Conservation (phyloP, 2,113 vertebrate genomes). For the Sinocyclocheilus anophthalmus region DNA sequence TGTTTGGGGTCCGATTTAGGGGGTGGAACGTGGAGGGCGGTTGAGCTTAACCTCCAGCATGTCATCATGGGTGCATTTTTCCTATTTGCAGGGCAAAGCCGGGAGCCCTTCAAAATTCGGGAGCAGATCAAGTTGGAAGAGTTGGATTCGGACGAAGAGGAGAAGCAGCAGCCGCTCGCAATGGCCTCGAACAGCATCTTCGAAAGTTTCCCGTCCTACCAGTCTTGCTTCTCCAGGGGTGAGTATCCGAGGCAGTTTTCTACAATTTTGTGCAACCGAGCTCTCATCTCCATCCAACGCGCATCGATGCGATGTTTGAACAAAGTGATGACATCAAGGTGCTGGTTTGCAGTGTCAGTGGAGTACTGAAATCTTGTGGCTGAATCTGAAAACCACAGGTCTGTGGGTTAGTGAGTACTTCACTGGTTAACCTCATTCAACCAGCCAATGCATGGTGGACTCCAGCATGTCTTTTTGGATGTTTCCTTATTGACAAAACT, state of each 20-base stretch:
- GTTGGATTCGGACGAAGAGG: slow-evolving; percentile 34
- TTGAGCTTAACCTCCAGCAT: neutral
- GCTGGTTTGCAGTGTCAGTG: slow-evolving; percentile 46
- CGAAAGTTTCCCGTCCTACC: slow-evolving; percentile 86
- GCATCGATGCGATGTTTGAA: neutral
- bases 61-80: neutral
- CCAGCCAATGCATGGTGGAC: slow-evolving; percentile 36
- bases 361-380: slow-evolving; percentile 55
- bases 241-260: slow-evolving; percentile 65
- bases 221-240: slow-evolving; percentile 85
- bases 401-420: slow-evolving; percentile 53
- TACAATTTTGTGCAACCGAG: too few relatives aligned
- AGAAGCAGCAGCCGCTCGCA: slow-evolving; percentile 55
- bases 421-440: slow-evolving; percentile 55
- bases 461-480: neutral
- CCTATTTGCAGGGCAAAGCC: slow-evolving; percentile 39
- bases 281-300: neutral
- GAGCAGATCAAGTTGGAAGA: slow-evolving; percentile 46
- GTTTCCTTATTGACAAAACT: neutral
- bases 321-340: neutral
- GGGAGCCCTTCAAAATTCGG: slow-evolving; percentile 37
- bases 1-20: slow-evolving; percentile 18
- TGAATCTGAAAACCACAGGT: slow-evolving; percentile 58
- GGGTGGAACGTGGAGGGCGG: neutral
- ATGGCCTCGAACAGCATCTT: slow-evolving; percentile 91